Evolutionary conservation across 2,888 invertebrate species (phyloP).

Genomic region (Synanthedon vespiformis): DNA sequence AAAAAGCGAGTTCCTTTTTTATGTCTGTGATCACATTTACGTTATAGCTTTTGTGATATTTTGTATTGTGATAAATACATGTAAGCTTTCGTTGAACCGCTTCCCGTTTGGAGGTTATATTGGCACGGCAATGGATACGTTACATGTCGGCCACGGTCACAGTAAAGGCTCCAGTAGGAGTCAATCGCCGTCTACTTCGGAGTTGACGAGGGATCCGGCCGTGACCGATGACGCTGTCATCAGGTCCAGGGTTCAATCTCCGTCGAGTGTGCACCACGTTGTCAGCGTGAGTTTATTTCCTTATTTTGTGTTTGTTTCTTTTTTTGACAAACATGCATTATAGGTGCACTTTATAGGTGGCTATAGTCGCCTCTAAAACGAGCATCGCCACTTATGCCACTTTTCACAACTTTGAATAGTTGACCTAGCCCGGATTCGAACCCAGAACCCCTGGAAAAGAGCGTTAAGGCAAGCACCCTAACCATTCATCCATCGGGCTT

Average conservation of each 20-base stretch:
- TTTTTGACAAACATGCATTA: no score
- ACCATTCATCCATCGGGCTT: no score
- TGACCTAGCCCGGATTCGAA: no score
- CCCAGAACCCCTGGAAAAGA: no score
- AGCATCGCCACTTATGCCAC: no score
- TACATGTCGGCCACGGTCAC: slow-evolving; percentile 60
- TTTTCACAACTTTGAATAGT: no score
- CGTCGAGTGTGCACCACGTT: slow-evolving; percentile 53
- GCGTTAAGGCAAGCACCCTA: no score
- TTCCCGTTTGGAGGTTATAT: slow-evolving; percentile 6
- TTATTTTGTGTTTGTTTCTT: no score
- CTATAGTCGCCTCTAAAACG: no score
- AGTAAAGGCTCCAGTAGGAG: slow-evolving; percentile 74
- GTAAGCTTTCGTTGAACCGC: slow-evolving; percentile 6
- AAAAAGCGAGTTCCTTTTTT: slow-evolving; percentile 9
- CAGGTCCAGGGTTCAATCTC: slow-evolving; percentile 58
- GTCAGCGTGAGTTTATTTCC: slow-evolving; percentile 34
- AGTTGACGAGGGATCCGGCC: slow-evolving; percentile 53
- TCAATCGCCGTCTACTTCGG: slow-evolving; percentile 69
- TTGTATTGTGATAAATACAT: slow-evolving; percentile 11
- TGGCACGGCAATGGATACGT: slow-evolving; percentile 42
- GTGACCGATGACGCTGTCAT: slow-evolving; percentile 56
- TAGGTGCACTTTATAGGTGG: no score
- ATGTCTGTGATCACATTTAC: slow-evolving; percentile 12
- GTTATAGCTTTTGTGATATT: slow-evolving; percentile 7